These are phyloP conservation scores for Perizoma affinitatum DNA, from an alignment of 2,888 invertebrate species.

Conservation along the genomic window DNA sequence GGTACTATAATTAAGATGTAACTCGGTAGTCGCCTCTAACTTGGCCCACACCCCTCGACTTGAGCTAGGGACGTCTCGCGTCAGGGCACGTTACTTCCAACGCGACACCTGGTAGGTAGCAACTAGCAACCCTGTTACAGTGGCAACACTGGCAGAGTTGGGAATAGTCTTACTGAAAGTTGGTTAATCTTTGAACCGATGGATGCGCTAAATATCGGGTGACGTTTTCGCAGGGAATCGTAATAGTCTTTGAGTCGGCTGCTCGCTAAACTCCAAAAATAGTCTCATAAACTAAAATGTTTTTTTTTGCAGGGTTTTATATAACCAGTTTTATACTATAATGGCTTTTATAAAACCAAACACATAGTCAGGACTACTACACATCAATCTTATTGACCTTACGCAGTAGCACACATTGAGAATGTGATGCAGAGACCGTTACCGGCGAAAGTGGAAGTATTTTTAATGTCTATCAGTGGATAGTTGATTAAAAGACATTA, in stretches of 20 bases:
- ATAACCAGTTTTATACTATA: no score
- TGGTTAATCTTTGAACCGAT: constrained; percentile 38
- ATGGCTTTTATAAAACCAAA: no score
- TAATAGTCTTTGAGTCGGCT: constrained; percentile 15
- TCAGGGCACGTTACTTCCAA: constrained; percentile 63
- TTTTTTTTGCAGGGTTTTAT: no score
- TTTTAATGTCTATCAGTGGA: no score
- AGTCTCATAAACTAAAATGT: no score
- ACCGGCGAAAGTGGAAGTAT: no score
- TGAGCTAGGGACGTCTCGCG: constrained; percentile 55
- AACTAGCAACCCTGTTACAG: constrained; percentile 28
- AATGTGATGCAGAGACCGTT: no score
- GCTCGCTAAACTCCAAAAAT: background rate
- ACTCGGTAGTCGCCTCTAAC: background rate
- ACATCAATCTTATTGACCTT: no score
- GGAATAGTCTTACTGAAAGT: constrained; percentile 38
- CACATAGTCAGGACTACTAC: no score
- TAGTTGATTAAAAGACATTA: no score
- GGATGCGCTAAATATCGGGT: constrained; percentile 35
- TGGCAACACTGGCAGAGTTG: constrained; percentile 29
- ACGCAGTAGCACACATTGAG: no score
- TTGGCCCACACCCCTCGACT: constrained; percentile 42
- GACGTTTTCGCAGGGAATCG: constrained; percentile 24
- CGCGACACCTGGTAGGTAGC: constrained; percentile 35
- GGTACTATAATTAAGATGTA: no score